phyloP scores from a whole-genome alignment of 2,888 invertebrate genomes.

The Eugnorisma glareosa region DNA sequence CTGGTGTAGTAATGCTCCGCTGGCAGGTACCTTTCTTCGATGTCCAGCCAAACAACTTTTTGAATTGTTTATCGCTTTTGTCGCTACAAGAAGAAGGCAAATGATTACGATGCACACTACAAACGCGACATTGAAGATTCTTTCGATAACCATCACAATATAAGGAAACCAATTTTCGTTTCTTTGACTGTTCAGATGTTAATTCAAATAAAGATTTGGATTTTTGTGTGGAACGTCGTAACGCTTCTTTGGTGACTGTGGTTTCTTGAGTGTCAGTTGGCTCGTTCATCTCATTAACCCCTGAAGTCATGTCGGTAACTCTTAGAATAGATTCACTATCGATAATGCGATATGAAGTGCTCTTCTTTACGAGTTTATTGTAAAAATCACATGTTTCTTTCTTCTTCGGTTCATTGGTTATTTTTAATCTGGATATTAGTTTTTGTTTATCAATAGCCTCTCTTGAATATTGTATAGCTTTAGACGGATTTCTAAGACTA shows the following conservation, averaged over 20 bases:
- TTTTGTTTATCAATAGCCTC: slow-evolving; percentile 65
- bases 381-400: slow-evolving; percentile 69
- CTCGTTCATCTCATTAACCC: slow-evolving; percentile 64
- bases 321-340: slow-evolving; percentile 84
- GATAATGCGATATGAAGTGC: slow-evolving; percentile 82
- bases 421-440: slow-evolving; percentile 72
- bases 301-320: slow-evolving; percentile 85
- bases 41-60: slow-evolving; percentile 22
- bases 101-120: slow-evolving; percentile 5
- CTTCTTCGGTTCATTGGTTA: slow-evolving; percentile 74
- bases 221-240: slow-evolving; percentile 70
- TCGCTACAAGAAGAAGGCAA: not conserved
- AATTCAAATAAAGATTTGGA: slow-evolving; percentile 76
- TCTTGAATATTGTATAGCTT: slow-evolving; percentile 76
- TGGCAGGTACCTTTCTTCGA: not conserved
- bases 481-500: slow-evolving; percentile 65
- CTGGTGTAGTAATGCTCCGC: not conserved
- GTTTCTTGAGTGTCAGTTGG: not conserved
- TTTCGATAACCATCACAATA: slow-evolving; percentile 70
- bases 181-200: slow-evolving; percentile 60
- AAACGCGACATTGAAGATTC: slow-evolving; percentile 23
- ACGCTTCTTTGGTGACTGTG: slow-evolving; percentile 59
- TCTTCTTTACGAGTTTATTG: slow-evolving; percentile 74
- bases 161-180: slow-evolving; percentile 73
- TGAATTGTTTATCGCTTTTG: slow-evolving; percentile 13